A percentile compares a stretch with the other conserved stretches of the same genome.
Conservation (phyloP, 2,113 vertebrate species). For the Cathartes aura region DNA sequence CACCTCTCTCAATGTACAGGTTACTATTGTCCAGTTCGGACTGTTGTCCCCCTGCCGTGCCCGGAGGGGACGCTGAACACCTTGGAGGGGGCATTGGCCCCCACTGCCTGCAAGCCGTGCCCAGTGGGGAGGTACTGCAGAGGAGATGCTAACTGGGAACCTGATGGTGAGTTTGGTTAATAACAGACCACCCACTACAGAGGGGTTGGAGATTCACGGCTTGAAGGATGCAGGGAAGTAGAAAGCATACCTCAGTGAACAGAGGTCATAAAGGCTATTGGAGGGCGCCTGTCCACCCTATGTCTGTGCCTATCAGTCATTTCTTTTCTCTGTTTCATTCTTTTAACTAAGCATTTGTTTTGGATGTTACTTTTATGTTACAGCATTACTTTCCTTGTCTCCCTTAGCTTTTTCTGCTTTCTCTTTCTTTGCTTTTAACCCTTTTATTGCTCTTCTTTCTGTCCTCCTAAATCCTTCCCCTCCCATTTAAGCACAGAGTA, state of each 20-base stretch:
- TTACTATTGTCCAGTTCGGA: slow-evolving; percentile 81
- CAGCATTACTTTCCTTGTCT: neutral
- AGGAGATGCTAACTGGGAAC: slow-evolving; percentile 79
- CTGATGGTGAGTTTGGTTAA: slow-evolving; percentile 78
- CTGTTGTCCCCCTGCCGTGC: slow-evolving; percentile 77
- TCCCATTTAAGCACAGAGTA: neutral
- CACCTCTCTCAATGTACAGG: slow-evolving; percentile 62
- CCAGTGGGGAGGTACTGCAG: slow-evolving; percentile 84
- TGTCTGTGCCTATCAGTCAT: neutral
- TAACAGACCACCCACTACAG: too few relatives aligned
- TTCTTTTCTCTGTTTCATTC: neutral
- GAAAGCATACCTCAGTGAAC: accelerated
- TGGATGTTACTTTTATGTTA: neutral
- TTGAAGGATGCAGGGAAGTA: neutral
- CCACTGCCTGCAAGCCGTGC: slow-evolving; percentile 81
- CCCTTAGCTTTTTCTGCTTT: neutral
- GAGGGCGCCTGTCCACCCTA: neutral
- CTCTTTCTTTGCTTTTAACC: neutral
- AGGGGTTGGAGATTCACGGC: neutral
- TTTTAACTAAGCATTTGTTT: neutral
- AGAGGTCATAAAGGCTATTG: accelerated
- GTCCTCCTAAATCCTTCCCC: neutral
- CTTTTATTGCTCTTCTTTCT: neutral
- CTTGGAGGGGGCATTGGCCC: slow-evolving; percentile 73
- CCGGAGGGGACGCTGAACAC: slow-evolving; percentile 82